Evolutionary conservation across 2,797 vertebrate genomes (phyloP), one percentile per base, ranked within the genome.

Genomic region (Craterocephalus amniculus): DNA sequence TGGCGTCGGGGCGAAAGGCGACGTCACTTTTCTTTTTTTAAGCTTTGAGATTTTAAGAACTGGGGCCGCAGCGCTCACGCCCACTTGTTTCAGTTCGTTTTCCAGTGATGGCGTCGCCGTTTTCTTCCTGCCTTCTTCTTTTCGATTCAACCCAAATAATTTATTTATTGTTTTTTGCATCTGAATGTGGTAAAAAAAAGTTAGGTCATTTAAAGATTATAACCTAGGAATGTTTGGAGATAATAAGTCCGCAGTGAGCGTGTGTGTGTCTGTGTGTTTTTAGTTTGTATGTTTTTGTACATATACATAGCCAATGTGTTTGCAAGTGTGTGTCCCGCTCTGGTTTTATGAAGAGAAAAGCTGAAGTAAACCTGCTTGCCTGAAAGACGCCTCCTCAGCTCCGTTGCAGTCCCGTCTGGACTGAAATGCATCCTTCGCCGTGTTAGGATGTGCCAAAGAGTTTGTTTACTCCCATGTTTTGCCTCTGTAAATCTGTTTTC

Each of bases 391-490:
- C 77, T 74, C 73, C 49, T 54, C 18, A 35, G 79, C 76, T 87
- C 79, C 79, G 76, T 72, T n/a, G 51, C 48, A 26, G 75, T 83
- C 64, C 70, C 40, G 78, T 78, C 82, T 55, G 72, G 83, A 89
- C 88, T 83, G 67, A 1, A 27, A 68, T 77, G 80, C 83, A 89
- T 89, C 88, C 80, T 36, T 80, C 63, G 48, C 57, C 35, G 55
- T 79, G 84, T 88, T 74, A 74, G 88, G 92, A 90, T 86, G 93
- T 94, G 94, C 93, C 94, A 95, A 94, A 94, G 93, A 94, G 88
- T 91, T 80, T 87, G 87, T 91, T 90, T 90, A 90, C 87, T 90
- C 88, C 83, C 86, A 78, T 24, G 81, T 89, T 83, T 88, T 85
- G 83, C 89, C 85, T 89, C 84, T 83, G 85, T 84, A 87, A 84